Base-by-base conservation (phyloP, 2,888 invertebrate species). In the Drosophila leonis region DNA sequence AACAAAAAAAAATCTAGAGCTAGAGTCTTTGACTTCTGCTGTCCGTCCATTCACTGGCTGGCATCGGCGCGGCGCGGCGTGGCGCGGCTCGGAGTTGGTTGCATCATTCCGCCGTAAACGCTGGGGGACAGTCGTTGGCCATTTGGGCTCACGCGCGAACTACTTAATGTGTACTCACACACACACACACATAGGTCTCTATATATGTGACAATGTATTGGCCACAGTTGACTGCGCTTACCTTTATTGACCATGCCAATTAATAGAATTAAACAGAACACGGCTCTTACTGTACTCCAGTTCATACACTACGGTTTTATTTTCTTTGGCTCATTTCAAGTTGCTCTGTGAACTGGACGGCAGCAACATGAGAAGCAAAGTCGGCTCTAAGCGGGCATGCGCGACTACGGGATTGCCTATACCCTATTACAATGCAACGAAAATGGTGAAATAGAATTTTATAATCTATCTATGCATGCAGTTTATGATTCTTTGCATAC, bases 261-360 rank as follows among this genome's bases (percentile, higher is more conserved):
- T 83, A 86, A 83, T 73, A 80, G 77, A 65, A 73, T 80, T 80
- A 72, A 80, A 80, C 63, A 80, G 80, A 86, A 86, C 78, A 71
- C 73, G 54, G 69, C 71, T 78, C 65, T 75, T 75, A 83, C 81
- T 81, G 83, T 80, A 74, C 68, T 81, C 72, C 55, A 83, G 64
- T 75, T 81, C 48, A 29, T 29, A 10, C 29, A 68, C 69, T 70
- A 72, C 65, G 80, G 72, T 61, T 65, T 82, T 68, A 67, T 74
- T 65, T 78, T 66, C 65, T 57, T 65, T 57, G 33, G 63, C 60
- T 64, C 56, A 76, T 64, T 68, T 72, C 46, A 46, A 56, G 65
- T 71, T 55, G 66, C 73, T 82, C 65, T 74, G 65, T 65, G 66
- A 77, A 72, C 78, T 78, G 62, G 70, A 64, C 78, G 72, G 55